phyloP scores from a whole-genome alignment of 2,888 invertebrate genomes.

The Mythimna impura region DNA sequence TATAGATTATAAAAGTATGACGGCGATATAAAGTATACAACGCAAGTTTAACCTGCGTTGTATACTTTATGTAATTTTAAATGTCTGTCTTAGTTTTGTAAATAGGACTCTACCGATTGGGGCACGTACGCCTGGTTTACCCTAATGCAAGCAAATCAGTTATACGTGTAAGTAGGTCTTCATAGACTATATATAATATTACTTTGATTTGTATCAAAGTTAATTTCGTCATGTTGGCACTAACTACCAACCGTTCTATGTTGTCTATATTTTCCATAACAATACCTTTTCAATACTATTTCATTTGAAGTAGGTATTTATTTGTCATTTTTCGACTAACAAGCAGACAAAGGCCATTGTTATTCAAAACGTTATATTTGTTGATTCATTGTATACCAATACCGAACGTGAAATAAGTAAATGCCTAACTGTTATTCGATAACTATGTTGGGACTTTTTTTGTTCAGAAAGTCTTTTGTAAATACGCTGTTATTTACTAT shows the following conservation, averaged over 20 bases:
- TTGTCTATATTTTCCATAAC: background rate
- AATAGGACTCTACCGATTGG: too few relatives aligned
- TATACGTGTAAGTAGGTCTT: too few relatives aligned
- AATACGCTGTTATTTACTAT: background rate
- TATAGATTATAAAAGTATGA: too few relatives aligned
- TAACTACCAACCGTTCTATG: background rate
- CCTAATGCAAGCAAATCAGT: too few relatives aligned
- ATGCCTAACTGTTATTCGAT: slow-evolving; percentile 3
- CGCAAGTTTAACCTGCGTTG: too few relatives aligned
- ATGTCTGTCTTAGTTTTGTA: too few relatives aligned
- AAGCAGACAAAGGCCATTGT: slow-evolving; percentile 12
- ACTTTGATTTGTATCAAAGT: background rate
- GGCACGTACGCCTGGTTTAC: too few relatives aligned
- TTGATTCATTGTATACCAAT: slow-evolving; percentile 27
- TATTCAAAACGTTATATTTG: slow-evolving; percentile 18
- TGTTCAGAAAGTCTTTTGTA: background rate
- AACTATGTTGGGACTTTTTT: background rate
- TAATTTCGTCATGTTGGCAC: background rate
- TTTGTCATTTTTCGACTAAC: slow-evolving; percentile 21
- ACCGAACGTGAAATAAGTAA: background rate
- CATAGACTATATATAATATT: too few relatives aligned
- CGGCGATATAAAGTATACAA: too few relatives aligned
- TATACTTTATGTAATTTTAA: too few relatives aligned
- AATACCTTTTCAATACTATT: slow-evolving; percentile 16
- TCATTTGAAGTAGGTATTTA: background rate